Percentiles rank a stretch among this genome's conserved stretches.
phyloP scores from a whole-genome alignment of 2,113 vertebrate genomes.

The Antechinus flavipes region DNA sequence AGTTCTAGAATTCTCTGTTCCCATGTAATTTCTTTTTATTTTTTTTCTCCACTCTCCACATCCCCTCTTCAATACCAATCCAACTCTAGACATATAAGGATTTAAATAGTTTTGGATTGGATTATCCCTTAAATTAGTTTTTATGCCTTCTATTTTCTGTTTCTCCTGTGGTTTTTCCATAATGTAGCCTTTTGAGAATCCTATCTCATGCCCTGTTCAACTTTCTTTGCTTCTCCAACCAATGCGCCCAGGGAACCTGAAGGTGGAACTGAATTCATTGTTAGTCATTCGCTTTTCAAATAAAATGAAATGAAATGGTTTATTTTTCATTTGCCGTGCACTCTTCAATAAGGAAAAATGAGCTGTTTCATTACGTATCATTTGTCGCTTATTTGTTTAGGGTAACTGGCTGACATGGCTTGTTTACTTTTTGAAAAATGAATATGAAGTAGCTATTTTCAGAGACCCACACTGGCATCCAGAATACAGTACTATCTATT shows the following conservation, averaged over 20 bases:
- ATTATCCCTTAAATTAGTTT: constrained; percentile 6
- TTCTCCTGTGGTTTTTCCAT: constrained; percentile 46
- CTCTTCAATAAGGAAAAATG: constrained; percentile 43
- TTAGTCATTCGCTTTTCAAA: constrained; percentile 51
- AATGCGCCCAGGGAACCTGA: neutral
- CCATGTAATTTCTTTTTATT: neutral
- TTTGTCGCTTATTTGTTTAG: constrained; percentile 61
- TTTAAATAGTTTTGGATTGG: neutral
- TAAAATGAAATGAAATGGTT: constrained; percentile 50
- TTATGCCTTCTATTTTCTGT: neutral
- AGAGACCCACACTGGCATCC: constrained; percentile 1
- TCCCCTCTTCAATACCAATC: neutral
- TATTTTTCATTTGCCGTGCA: constrained; percentile 53
- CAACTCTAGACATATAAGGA: neutral
- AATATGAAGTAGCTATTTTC: constrained; percentile 2
- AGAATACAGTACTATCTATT: neutral
- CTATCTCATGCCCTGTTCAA: constrained; percentile 32
- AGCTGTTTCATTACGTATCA: constrained; percentile 48
- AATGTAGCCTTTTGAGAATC: constrained; percentile 37
- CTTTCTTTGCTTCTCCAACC: constrained; percentile 16
- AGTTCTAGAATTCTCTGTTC: neutral
- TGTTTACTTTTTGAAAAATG: constrained; percentile 58
- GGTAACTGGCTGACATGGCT: constrained; percentile 31
- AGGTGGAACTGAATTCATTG: constrained; percentile 53
- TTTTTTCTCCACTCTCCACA: neutral